Percentiles rank a stretch among this genome's conserved stretches.
Conservation (phyloP, 2,113 vertebrate genomes). For the Zosterops borbonicus region DNA sequence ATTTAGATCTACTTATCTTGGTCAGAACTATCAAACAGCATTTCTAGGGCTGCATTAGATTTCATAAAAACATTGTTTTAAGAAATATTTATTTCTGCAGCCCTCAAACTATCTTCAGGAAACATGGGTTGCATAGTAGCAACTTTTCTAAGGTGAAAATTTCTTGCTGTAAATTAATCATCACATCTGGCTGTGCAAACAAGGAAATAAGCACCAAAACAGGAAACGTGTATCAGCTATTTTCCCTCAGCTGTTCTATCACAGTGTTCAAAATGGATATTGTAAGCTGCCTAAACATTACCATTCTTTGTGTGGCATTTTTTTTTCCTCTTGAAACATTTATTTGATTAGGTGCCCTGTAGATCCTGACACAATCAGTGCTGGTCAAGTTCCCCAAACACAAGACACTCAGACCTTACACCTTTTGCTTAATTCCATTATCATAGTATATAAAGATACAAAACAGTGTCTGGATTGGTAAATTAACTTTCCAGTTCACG, state of each 20-base stretch:
- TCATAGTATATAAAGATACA: not conserved
- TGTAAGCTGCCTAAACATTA: not conserved
- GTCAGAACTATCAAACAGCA: not conserved
- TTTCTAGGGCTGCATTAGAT: not conserved
- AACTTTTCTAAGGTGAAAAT: not conserved
- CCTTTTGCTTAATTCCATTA: not conserved
- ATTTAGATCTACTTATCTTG: not conserved
- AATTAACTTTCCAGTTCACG: not conserved
- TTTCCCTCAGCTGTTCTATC: not conserved
- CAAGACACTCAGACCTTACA: fast-evolving
- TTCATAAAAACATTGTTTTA: not conserved
- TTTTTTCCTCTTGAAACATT: not conserved
- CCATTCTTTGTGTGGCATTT: not conserved
- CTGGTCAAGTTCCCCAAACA: not conserved
- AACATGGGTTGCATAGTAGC: not conserved
- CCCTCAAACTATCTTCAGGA: not conserved
- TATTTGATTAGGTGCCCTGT: not conserved
- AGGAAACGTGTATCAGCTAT: not conserved
- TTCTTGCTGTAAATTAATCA: not conserved
- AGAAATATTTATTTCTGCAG: not conserved
- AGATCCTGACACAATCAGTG: not conserved
- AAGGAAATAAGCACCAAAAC: not conserved
- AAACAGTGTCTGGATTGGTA: not conserved
- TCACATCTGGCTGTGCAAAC: not conserved
- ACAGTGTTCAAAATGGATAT: not conserved